Evolutionary conservation across 2,113 vertebrate species (phyloP).

Genomic region (Cyanistes caeruleus): DNA sequence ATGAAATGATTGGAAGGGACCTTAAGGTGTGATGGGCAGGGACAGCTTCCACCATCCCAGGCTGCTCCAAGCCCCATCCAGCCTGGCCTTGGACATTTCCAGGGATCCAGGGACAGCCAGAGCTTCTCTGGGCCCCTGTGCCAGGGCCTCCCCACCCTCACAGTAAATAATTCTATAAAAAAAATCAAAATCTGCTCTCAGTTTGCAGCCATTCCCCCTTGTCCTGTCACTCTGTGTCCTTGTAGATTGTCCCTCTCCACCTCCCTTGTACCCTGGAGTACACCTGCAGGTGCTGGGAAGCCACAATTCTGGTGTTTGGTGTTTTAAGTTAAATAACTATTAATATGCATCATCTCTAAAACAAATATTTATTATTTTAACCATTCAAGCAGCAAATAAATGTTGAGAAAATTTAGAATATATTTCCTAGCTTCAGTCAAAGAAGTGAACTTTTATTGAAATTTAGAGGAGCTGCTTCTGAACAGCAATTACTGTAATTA

Average conservation of each 20-base stretch:
- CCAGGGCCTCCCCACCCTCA: not conserved
- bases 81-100: fast-evolving
- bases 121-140: not conserved
- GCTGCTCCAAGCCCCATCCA: not conserved
- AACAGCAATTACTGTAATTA: not conserved
- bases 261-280: fast-evolving
- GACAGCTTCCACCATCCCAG: not conserved
- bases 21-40: not conserved
- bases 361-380: not conserved
- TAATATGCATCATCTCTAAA: constrained; percentile 19
- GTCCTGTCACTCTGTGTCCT: not conserved
- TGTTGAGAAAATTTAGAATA: not conserved
- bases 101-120: not conserved
- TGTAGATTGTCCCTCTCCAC: not conserved
- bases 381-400: not conserved
- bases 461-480: not conserved
- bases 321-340: not conserved
- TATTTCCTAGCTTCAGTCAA: not conserved
- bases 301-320: not conserved
- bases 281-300: not conserved
- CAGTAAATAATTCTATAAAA: too few species aligned
- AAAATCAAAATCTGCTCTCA: fast-evolving
- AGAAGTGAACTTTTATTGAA: not conserved
- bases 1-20: not conserved
- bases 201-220: not conserved